phyloP scores from a whole-genome alignment of 2,888 invertebrate genomes.

The Thymelicus acteon region DNA sequence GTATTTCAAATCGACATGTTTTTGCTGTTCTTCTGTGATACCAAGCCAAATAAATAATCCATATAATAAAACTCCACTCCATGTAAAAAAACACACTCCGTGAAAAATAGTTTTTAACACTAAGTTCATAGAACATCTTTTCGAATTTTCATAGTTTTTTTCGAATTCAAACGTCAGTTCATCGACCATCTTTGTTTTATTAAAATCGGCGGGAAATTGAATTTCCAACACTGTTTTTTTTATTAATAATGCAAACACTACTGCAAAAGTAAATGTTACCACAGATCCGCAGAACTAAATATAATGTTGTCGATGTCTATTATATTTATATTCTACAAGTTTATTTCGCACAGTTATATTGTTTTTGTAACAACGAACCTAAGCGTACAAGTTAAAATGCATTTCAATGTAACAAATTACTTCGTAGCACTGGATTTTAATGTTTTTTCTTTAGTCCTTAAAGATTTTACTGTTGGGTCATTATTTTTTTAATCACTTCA shows the following conservation, averaged over 20 bases:
- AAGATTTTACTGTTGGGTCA: too few species aligned
- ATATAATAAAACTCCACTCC: constrained; percentile 35
- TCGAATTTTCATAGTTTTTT: constrained; percentile 25
- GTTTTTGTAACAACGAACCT: background rate
- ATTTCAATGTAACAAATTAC: too few species aligned
- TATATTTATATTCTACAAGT: too few species aligned
- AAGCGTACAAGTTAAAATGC: too few species aligned
- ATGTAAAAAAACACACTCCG: constrained; percentile 39
- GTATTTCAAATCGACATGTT: constrained; percentile 45
- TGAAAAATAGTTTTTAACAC: constrained; percentile 44
- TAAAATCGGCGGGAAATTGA: background rate
- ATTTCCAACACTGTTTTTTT: background rate
- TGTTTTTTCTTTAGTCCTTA: too few species aligned
- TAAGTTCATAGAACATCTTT: constrained; percentile 35
- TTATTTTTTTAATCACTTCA: too few species aligned
- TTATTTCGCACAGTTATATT: background rate
- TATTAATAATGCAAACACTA: too few species aligned
- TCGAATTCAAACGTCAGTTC: background rate
- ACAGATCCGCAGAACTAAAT: too few species aligned
- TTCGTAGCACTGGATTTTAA: too few species aligned
- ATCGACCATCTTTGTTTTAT: constrained; percentile 41
- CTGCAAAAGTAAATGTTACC: too few species aligned
- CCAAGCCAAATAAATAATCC: constrained; percentile 43
- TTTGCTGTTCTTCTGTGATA: constrained; percentile 42
- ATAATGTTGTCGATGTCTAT: too few species aligned